phyloP scores from a whole-genome alignment of 1,140 invertebrate genomes.

The Hypsibius dujardini region DNA sequence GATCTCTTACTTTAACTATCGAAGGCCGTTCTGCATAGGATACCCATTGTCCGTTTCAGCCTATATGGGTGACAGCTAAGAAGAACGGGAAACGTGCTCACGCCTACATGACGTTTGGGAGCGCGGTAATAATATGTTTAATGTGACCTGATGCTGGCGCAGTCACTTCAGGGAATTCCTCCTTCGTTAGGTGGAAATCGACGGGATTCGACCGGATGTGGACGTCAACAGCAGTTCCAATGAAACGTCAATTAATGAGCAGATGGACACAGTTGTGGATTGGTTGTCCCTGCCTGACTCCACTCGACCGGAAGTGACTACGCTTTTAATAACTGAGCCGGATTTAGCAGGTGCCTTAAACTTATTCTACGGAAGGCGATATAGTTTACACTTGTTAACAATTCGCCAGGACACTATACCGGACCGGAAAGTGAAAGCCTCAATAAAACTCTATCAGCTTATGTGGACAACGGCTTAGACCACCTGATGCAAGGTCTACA shows the following conservation, averaged over 20 bases:
- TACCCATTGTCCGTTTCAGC: not conserved
- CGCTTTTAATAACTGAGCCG: conserved; percentile 34
- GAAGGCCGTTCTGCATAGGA: not conserved
- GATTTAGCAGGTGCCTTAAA: conserved; percentile 29
- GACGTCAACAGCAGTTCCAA: not conserved
- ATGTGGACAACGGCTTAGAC: not conserved
- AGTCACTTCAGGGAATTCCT: not conserved
- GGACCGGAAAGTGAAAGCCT: not conserved
- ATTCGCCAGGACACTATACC: not conserved
- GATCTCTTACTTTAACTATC: too few relatives aligned
- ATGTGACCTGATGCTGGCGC: not conserved
- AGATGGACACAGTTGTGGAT: conserved; percentile 26
- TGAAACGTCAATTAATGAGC: too few relatives aligned
- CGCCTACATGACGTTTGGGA: not conserved
- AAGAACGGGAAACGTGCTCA: not conserved
- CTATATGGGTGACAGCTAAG: not conserved
- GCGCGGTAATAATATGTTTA: not conserved
- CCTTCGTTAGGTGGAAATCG: not conserved
- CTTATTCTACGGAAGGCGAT: not conserved
- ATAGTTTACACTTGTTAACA: not conserved
- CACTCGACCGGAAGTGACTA: conserved; percentile 25
- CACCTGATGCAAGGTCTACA: conserved; percentile 4
- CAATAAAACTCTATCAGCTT: not conserved
- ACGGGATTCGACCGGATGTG: not conserved
- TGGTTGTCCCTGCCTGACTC: conserved; percentile 29